A percentile compares a stretch with the other conserved stretches of the same genome.
These are phyloP conservation scores for Agriotes lineatus DNA, from an alignment of 2,888 invertebrate species.

Conservation along the genomic window DNA sequence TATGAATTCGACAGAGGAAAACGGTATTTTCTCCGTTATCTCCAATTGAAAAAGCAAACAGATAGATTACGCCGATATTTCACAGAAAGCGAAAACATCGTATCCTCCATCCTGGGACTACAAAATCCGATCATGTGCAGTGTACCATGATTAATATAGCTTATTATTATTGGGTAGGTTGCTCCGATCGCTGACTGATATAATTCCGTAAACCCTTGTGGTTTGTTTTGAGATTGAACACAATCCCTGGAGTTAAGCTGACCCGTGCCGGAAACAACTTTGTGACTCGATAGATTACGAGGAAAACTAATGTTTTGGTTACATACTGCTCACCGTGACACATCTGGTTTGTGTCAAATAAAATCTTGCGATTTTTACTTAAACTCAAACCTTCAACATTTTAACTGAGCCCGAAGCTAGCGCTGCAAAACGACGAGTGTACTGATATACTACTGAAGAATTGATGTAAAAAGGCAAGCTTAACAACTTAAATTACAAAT, in stretches of 20 bases:
- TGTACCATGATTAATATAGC: constrained; percentile 48
- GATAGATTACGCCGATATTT: constrained; percentile 24
- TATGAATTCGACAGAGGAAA: not conserved
- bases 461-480: no score
- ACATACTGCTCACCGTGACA: constrained; percentile 13
- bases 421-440: no score
- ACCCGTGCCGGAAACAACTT: constrained; percentile 41
- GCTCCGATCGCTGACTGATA: constrained; percentile 50
- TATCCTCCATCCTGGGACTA: constrained; percentile 21
- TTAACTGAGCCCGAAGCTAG: no score
- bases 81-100: constrained; percentile 26
- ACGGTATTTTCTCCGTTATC: constrained; percentile 1
- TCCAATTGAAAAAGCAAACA: constrained; percentile 28
- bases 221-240: constrained; percentile 54
- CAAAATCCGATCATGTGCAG: constrained; percentile 49
- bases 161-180: constrained; percentile 42
- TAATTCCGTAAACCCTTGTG: constrained; percentile 51
- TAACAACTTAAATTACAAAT: no score
- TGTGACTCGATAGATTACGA: constrained; percentile 36
- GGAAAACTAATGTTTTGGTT: constrained; percentile 33
- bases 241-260: constrained; percentile 44
- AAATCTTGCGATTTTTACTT: not conserved
- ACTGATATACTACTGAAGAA: no score
- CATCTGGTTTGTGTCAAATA: not conserved
- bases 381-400: no score